Conservation (phyloP, 1,140 invertebrate genomes). For the Nasonia vitripennis region DNA sequence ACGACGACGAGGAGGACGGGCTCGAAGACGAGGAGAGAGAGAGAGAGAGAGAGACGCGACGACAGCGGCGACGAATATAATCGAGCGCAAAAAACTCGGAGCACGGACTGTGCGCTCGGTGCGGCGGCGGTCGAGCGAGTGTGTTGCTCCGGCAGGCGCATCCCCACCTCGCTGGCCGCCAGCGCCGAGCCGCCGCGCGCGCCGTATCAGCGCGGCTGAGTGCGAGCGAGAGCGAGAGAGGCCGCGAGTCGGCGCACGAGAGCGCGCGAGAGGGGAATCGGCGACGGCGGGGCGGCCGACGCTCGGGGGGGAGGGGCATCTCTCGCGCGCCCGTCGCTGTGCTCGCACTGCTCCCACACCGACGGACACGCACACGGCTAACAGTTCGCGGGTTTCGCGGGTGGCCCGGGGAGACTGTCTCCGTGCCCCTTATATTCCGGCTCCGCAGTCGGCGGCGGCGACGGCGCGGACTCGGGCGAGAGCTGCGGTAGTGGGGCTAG, state of each 20-base stretch:
- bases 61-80: not conserved
- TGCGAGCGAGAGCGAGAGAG: constrained; percentile 48
- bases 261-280: constrained; percentile 47
- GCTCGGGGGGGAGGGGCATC: constrained; percentile 46
- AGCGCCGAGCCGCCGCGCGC: constrained; percentile 48
- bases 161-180: constrained; percentile 58
- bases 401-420: constrained; percentile 47
- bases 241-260: constrained; percentile 43
- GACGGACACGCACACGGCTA: not conserved
- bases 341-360: constrained; percentile 10
- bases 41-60: not conserved
- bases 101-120: constrained; percentile 62
- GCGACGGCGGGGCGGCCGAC: constrained; percentile 54
- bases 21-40: too few relatives aligned
- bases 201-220: constrained; percentile 40
- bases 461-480: too few relatives aligned
- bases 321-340: constrained; percentile 8
- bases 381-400: constrained; percentile 72
- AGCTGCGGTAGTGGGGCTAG: too few relatives aligned
- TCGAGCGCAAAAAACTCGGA: not conserved
- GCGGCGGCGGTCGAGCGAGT: constrained; percentile 73
- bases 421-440: too few relatives aligned
- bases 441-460: not conserved
- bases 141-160: constrained; percentile 60
- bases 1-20: not conserved